These are phyloP conservation scores for Megalopta genalis DNA, from an alignment of 1,140 invertebrate species.

Conservation along the genomic window DNA sequence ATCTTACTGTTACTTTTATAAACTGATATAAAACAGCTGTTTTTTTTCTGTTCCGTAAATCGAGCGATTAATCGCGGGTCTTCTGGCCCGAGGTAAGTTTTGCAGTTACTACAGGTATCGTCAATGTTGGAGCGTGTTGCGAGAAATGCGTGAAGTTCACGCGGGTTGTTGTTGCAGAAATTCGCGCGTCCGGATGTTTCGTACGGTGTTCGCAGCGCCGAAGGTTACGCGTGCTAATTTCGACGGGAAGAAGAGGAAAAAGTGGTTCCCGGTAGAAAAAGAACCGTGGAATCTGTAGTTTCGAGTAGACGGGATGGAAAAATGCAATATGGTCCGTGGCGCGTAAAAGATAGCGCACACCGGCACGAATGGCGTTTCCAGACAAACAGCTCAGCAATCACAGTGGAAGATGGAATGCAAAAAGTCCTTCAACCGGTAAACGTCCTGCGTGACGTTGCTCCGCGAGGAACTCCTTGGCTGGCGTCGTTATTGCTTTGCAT, in stretches of 20 bases:
- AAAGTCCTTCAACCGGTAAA: conserved; percentile 53
- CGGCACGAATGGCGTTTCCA: neutral
- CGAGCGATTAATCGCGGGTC: too few species aligned
- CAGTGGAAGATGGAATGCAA: conserved; percentile 51
- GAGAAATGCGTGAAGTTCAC: too few species aligned
- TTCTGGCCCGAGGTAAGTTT: too few species aligned
- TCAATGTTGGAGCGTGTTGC: too few species aligned
- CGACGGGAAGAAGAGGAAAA: neutral
- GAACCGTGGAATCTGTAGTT: conserved; percentile 10
- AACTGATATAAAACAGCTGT: too few species aligned
- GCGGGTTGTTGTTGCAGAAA: neutral
- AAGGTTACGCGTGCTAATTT: neutral
- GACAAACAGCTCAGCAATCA: conserved; percentile 55
- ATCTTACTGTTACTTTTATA: too few species aligned
- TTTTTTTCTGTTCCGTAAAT: too few species aligned
- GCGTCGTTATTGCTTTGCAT: conserved; percentile 58
- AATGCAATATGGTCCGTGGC: conserved; percentile 36
- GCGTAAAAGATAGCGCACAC: conserved; percentile 16
- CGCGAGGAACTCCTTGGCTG: neutral
- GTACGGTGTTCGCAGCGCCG: neutral
- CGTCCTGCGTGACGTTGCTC: conserved; percentile 10
- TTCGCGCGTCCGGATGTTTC: neutral
- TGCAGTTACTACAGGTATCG: too few species aligned
- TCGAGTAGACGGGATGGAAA: conserved; percentile 29
- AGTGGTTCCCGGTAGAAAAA: conserved; percentile 12